Evolutionary conservation across 2,888 invertebrate species (phyloP), one percentile per base, ranked within the genome.

Genomic region (Petrolisthes manimaculis): DNA sequence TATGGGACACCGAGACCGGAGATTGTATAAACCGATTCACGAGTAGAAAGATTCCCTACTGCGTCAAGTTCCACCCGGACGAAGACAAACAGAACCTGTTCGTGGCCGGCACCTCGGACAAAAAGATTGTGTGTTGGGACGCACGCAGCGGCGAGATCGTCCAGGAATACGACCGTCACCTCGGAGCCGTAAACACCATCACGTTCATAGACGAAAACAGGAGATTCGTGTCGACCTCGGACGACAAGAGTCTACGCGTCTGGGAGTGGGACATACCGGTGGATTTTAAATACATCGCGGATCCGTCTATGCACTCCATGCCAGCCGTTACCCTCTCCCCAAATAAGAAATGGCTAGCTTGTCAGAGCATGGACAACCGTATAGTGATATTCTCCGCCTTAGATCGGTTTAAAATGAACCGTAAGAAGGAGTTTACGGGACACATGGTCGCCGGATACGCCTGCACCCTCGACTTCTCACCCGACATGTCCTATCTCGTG

Each of bases 221-320:
- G 54, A 94, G 99, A 92, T 99, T 99, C 93, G 99, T 99, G 4
- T 98, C 99, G 21, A 99, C 99, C 0, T 99, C 99, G 0, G 99
- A 99, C 93, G 99, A 99, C 93, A 99, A 99, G 94, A 98, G 98
- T 93, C 94, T 99, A 92, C 94, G 99, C 84, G 98, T 99, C 81
- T 99, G 99, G 99, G 99, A 99, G 94, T 99, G 99, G 99, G 97
- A 97, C 93, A 97, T 97, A 92, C 97, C 97, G 0, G 99, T 99
- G 1, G 99, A 99, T 93, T 99, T 99, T 96, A 99, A 99, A 93
- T 98, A 99, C 93, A 99, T 99, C 91, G 99, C 99, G 0, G 99
- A 99, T 93, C 99, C 99, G 0, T 96, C 97, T 0, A 98, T 99
- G 98, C 99, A 99, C 93, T 99, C 99, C 5, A 97, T 99, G 96